Evolutionary conservation across 1,140 invertebrate genomes (phyloP), one percentile per base, ranked within the genome.

Genomic region (Hypothenemus hampei): DNA sequence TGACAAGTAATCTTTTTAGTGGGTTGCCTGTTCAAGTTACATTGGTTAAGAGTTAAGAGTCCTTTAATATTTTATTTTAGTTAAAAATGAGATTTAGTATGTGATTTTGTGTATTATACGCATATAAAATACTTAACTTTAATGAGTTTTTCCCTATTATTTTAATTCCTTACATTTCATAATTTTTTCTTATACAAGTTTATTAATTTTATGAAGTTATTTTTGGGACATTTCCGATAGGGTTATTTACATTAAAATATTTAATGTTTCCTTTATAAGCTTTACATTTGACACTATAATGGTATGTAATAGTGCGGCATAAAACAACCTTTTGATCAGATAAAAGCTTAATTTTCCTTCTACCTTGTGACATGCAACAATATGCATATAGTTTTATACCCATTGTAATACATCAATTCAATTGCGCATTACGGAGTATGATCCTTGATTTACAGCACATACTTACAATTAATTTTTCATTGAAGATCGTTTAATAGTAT

Each of bases 221-320:
- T n/a, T n/a, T n/a, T n/a, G n/a, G n/a, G n/a, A n/a, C n/a, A n/a
- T 29, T 29, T 29, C 6, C 26, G n/a, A n/a, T 6, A 29, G 36
- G n/a, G 7, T n/a, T 44, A 24, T 47, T 35, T 47, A 22, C 45
- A 47, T 35, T 47, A 47, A 47, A 47, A 47, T 47, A n/a, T 24
- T 45, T 24, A 15, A 6, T 26, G n/a, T 33, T 46, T 7, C 40
- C 16, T 43, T 33, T 20, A 10, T 16, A 13, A 47, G 29, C 19
- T 20, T 19, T 35, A 29, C 36, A 35, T 47, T 47, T 47, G 45
- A 47, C 45, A 47, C 19, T 47, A 47, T 47, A 47, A 47, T 47
- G 45, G 45, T 47, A 20, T 47, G 20, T 47, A 47, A 47, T 47
- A 35, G n/a, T 31, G 2, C 19, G 45, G 11, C 45, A 47, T 33